Evolutionary conservation across 2,113 vertebrate species (phyloP).

Genomic region (Meriones unguiculatus): DNA sequence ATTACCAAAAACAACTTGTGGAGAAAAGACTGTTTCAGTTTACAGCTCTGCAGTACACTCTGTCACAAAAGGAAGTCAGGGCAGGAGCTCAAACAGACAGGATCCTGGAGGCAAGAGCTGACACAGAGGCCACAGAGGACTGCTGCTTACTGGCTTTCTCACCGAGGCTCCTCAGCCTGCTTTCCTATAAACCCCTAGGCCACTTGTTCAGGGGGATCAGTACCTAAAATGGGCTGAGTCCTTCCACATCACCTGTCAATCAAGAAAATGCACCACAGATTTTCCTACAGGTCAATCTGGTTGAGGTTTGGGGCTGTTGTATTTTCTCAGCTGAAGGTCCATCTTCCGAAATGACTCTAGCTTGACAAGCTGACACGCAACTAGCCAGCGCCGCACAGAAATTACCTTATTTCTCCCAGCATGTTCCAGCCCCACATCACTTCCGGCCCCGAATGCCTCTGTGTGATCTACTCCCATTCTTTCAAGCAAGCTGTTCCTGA

Average conservation of each 20-base stretch:
- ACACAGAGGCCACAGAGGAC: neutral
- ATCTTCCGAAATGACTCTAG: neutral
- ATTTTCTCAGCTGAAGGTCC: too few species aligned
- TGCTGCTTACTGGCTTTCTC: neutral
- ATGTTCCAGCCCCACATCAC: neutral
- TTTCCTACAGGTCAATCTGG: neutral
- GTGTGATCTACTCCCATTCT: accelerated
- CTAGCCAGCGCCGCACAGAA: neutral
- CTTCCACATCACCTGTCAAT: neutral
- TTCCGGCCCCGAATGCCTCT: accelerated
- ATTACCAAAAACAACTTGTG: neutral
- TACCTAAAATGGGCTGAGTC: neutral
- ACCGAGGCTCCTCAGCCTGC: neutral
- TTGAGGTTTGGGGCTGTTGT: neutral
- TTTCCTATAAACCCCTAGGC: too few species aligned
- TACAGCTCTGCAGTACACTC: neutral
- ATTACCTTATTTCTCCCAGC: neutral
- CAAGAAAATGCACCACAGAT: neutral
- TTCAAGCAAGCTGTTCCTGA: neutral
- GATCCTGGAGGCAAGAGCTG: neutral
- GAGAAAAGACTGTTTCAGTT: neutral
- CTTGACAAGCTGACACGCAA: neutral
- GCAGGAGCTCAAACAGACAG: neutral
- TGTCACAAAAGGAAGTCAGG: neutral
- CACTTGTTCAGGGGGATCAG: neutral